Percentiles rank a stretch among this genome's conserved stretches.
Conservation (phyloP, 2,797 vertebrate species). For the Eleutherodactylus coqui region DNA sequence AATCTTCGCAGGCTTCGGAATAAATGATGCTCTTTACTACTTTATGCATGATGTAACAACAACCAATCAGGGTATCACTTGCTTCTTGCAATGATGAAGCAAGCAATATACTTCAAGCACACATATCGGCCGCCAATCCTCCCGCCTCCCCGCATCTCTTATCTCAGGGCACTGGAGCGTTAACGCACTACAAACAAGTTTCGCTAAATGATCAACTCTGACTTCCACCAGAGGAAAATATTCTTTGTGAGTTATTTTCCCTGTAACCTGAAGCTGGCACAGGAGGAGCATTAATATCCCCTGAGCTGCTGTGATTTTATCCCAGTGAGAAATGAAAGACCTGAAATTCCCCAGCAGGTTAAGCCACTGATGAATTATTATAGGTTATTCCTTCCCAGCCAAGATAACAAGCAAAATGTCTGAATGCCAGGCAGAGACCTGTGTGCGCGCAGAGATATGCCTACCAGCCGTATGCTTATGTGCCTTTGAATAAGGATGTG, state of each 20-base stretch:
- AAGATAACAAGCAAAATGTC: slow-evolving; percentile 62
- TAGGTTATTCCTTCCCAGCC: slow-evolving; percentile 63
- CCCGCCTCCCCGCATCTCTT: slow-evolving; percentile 51
- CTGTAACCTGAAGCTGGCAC: slow-evolving; percentile 62
- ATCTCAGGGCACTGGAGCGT: slow-evolving; percentile 62
- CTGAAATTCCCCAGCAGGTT: slow-evolving; percentile 65
- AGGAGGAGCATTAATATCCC: slow-evolving; percentile 64
- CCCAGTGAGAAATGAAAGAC: slow-evolving; percentile 65
- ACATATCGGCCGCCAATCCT: slow-evolving; percentile 54
- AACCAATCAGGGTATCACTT: slow-evolving; percentile 34
- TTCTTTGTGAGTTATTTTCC: slow-evolving; percentile 64
- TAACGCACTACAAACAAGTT: slow-evolving; percentile 63
- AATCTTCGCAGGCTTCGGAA: slow-evolving; percentile 18
- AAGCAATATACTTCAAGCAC: slow-evolving; percentile 46
- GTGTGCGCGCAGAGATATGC: slow-evolving; percentile 59
- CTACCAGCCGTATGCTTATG: slow-evolving; percentile 59
- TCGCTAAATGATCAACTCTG: slow-evolving; percentile 64
- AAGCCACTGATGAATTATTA: slow-evolving; percentile 65
- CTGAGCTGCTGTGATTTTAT: slow-evolving; percentile 64
- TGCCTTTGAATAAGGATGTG: slow-evolving; percentile 60
- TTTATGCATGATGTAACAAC: slow-evolving; percentile 58
- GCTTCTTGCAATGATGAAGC: slow-evolving; percentile 50
- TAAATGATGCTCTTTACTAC: slow-evolving; percentile 41
- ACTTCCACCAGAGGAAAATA: slow-evolving; percentile 64
- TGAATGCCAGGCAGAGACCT: slow-evolving; percentile 54